A percentile compares a stretch with the other conserved stretches of the same genome.
phyloP scores from a whole-genome alignment of 2,888 invertebrate genomes.

The Gryllus longicercus region DNA sequence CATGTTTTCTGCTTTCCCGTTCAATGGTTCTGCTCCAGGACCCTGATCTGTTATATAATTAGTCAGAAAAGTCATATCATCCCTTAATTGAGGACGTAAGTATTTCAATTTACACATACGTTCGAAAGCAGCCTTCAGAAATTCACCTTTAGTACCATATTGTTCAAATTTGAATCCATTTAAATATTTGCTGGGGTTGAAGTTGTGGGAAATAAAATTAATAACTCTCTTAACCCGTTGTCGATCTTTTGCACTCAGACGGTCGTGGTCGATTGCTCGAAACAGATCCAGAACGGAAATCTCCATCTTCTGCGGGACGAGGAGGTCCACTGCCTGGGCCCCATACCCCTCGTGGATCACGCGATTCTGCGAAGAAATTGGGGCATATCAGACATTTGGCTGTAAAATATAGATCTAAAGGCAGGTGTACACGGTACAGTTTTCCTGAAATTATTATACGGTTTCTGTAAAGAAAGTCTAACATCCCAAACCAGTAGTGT shows the following conservation, averaged over 20 bases:
- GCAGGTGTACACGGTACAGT: too few relatives aligned
- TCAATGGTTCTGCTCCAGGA: constrained; percentile 30
- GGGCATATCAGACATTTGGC: too few relatives aligned
- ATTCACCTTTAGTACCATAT: neutral
- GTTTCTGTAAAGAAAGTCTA: too few relatives aligned
- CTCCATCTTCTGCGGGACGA: neutral
- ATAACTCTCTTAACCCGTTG: neutral
- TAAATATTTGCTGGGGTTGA: neutral
- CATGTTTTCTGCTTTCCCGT: neutral
- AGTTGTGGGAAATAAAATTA: neutral
- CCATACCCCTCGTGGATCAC: constrained; percentile 19
- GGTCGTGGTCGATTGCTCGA: neutral
- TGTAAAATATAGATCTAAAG: too few relatives aligned
- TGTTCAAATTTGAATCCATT: neutral
- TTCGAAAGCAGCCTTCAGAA: neutral
- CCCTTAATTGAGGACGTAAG: neutral
- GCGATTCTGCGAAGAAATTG: neutral
- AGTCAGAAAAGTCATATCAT: constrained; percentile 22
- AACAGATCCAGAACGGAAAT: neutral
- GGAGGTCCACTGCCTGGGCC: neutral
- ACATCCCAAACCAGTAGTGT: too few relatives aligned
- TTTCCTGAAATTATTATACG: too few relatives aligned
- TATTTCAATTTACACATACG: neutral
- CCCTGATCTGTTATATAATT: constrained; percentile 25
- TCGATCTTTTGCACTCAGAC: neutral